Percentiles rank a stretch among this genome's conserved stretches.
phyloP scores from a whole-genome alignment of 2,888 invertebrate species.

The Terebella lapidaria region DNA sequence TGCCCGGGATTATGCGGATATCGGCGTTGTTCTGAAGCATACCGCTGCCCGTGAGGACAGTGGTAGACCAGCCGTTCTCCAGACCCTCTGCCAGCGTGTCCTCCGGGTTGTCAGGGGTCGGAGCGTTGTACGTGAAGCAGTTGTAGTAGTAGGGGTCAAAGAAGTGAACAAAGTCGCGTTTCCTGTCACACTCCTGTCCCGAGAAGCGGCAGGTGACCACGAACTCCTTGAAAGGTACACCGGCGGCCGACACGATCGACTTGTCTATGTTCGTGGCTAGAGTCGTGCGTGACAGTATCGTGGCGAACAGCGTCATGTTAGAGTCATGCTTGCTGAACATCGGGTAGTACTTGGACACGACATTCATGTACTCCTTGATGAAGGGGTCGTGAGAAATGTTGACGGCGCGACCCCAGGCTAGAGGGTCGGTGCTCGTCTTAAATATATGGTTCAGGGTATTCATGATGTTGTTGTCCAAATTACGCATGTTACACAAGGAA shows the following conservation, averaged over 20 bases:
- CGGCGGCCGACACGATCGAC: conserved; percentile 11
- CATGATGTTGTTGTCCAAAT: conserved; percentile 22
- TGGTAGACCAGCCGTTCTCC: conserved; percentile 25
- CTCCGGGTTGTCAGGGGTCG: conserved; percentile 9
- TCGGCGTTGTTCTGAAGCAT: conserved; percentile 24
- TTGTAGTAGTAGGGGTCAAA: conserved; percentile 27
- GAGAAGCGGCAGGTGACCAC: conserved; percentile 24
- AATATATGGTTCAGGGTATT: conserved; percentile 22
- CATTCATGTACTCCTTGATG: conserved; percentile 19
- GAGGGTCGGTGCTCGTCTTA: conserved; percentile 11
- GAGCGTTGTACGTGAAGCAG: conserved; percentile 24
- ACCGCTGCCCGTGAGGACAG: conserved; percentile 23
- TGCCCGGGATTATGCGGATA: conserved; percentile 23
- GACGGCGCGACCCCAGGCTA: not conserved
- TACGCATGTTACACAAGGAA: conserved; percentile 26
- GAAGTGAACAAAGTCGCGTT: conserved; percentile 20
- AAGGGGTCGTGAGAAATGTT: conserved; percentile 15
- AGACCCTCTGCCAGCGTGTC: conserved; percentile 22
- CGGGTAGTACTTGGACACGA: conserved; percentile 21
- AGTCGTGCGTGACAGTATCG: conserved; percentile 20
- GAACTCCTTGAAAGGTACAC: conserved; percentile 27
- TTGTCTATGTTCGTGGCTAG: conserved; percentile 22
- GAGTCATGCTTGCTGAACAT: conserved; percentile 10
- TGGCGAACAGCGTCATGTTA: conserved; percentile 18
- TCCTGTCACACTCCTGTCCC: conserved; percentile 18